These are phyloP conservation scores for Clusia tigrina DNA, from an alignment of 2,888 invertebrate genomes.

Conservation along the genomic window DNA sequence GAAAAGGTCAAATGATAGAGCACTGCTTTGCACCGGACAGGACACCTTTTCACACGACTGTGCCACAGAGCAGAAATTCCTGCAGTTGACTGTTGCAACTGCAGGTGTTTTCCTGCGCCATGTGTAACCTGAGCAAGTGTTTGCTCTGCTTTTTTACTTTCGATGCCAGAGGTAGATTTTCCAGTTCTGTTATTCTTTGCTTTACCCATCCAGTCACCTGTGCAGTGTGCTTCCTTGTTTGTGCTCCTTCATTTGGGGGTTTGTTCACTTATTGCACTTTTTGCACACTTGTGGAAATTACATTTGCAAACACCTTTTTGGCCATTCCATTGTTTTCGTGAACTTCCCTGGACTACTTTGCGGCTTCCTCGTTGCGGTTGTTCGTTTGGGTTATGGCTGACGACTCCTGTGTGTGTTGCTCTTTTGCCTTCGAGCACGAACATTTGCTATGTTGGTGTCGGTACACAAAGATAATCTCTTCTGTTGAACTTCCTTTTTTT, in stretches of 20 bases:
- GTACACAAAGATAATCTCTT: constrained; percentile 23
- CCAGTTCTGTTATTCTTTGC: neutral
- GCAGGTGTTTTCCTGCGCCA: constrained; percentile 22
- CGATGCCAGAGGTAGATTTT: neutral
- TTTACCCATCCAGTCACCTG: neutral
- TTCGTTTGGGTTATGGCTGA: neutral
- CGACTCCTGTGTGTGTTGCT: constrained; percentile 2
- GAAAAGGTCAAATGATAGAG: neutral
- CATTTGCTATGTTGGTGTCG: constrained; percentile 19
- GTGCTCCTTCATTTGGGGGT: neutral
- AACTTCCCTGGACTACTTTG: neutral
- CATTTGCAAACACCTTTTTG: constrained; percentile 18
- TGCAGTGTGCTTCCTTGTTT: neutral
- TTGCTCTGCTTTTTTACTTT: constrained; percentile 1
- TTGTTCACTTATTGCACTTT: neutral
- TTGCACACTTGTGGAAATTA: constrained; percentile 19
- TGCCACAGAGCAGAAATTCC: too few species aligned
- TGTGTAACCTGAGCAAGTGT: constrained; percentile 4
- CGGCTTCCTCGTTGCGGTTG: neutral
- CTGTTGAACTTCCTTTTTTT: constrained; percentile 17
- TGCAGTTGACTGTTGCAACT: constrained; percentile 48
- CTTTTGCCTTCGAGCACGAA: constrained; percentile 15
- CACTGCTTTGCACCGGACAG: constrained; percentile 45
- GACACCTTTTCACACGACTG: too few species aligned
- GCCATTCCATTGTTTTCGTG: constrained; percentile 17